Evolutionary conservation across 2,113 vertebrate species (phyloP).

Genomic region (Podilymbus podiceps): DNA sequence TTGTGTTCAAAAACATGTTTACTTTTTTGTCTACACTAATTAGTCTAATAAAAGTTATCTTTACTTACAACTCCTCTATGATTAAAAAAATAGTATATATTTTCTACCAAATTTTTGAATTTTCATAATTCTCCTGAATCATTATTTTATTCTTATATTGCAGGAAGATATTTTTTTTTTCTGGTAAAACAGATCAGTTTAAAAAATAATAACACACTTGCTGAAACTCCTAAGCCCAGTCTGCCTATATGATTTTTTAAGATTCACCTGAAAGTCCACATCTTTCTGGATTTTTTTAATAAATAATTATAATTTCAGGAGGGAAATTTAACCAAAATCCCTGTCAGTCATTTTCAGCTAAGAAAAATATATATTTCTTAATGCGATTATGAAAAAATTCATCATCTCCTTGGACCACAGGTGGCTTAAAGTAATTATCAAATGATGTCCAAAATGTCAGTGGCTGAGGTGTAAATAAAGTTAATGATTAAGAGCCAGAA

Average conservation of each 20-base stretch:
- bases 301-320: background rate
- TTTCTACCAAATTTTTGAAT: background rate
- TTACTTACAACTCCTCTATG: fast-evolving
- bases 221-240: background rate
- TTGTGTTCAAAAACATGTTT: background rate
- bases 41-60: background rate
- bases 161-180: background rate
- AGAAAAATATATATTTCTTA: background rate
- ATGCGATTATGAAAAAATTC: background rate
- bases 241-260: background rate
- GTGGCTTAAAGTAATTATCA: background rate
- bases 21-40: background rate
- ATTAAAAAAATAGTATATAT: background rate
- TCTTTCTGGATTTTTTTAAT: background rate
- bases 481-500: background rate
- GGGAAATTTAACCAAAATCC: background rate
- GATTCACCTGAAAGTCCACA: background rate
- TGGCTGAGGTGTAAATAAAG: background rate
- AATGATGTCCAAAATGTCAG: background rate
- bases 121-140: background rate
- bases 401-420: background rate
- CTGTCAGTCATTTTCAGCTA: background rate
- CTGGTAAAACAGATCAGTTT: background rate
- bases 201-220: background rate
- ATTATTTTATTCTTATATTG: background rate